phyloP scores from a whole-genome alignment of 2,797 vertebrate species.

The Scyliorhinus canicula region DNA sequence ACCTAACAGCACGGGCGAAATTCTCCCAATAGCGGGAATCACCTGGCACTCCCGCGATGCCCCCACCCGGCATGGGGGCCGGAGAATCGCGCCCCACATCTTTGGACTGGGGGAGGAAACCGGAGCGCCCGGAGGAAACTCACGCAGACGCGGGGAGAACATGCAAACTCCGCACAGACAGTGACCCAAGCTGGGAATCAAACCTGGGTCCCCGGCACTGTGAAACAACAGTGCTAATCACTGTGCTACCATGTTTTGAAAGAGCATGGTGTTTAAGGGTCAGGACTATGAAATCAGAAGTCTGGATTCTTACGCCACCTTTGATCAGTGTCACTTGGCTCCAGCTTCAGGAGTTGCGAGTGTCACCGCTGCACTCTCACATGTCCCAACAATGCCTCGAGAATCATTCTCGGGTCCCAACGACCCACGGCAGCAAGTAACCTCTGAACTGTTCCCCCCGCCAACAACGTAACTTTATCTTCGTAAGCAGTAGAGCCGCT shows the following conservation, averaged over 20 bases:
- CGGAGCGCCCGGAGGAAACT: too few species aligned
- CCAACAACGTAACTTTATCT: not conserved
- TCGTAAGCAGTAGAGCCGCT: not conserved
- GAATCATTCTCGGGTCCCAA: not conserved
- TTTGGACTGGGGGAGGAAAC: too few species aligned
- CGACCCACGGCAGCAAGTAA: not conserved
- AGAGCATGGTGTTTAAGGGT: not conserved
- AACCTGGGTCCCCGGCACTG: too few species aligned
- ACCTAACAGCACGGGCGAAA: too few species aligned
- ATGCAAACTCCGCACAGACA: too few species aligned
- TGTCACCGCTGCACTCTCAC: not conserved
- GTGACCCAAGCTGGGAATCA: too few species aligned
- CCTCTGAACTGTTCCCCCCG: not conserved
- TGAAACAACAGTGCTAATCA: too few species aligned
- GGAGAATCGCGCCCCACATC: too few species aligned
- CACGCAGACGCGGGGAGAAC: too few species aligned
- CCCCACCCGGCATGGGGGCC: too few species aligned
- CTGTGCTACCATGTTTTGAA: not conserved
- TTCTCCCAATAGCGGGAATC: too few species aligned
- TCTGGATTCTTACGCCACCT: not conserved
- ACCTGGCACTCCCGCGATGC: too few species aligned
- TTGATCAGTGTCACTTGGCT: not conserved
- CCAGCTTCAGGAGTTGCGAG: not conserved
- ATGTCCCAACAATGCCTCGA: not conserved
- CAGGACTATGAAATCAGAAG: not conserved